phyloP scores from a whole-genome alignment of 1,140 invertebrate species.

The Solenopsis fugax region DNA sequence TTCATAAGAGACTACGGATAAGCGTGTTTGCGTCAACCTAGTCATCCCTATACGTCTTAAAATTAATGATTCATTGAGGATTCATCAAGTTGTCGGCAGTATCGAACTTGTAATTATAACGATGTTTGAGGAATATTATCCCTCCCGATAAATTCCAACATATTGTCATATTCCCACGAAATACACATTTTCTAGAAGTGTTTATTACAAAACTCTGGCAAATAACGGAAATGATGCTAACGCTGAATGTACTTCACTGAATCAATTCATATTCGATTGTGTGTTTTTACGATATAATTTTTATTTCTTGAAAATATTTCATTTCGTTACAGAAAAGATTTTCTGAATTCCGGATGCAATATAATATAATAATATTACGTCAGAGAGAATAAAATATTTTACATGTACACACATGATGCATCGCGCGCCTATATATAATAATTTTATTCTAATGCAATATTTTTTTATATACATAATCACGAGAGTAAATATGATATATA shows the following conservation, averaged over 20 bases:
- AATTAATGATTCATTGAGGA: constrained; percentile 44
- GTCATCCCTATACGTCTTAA: neutral
- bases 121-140: neutral
- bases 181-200: neutral
- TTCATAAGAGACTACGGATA: neutral
- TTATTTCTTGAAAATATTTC: neutral
- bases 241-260: neutral
- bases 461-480: no score
- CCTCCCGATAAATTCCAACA: neutral
- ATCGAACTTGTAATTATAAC: constrained; percentile 25
- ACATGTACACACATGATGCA: neutral
- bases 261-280: neutral
- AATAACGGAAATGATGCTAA: neutral
- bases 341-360: neutral
- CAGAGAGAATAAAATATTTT: neutral
- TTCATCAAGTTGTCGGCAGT: neutral
- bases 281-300: neutral
- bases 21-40: neutral
- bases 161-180: constrained; percentile 25
- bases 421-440: no score
- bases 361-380: neutral
- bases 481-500: no score
- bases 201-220: neutral
- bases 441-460: no score
- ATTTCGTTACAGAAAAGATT: neutral